Evolutionary conservation across 2,797 vertebrate species (phyloP).

Genomic region (Sebastes oblongus): DNA sequence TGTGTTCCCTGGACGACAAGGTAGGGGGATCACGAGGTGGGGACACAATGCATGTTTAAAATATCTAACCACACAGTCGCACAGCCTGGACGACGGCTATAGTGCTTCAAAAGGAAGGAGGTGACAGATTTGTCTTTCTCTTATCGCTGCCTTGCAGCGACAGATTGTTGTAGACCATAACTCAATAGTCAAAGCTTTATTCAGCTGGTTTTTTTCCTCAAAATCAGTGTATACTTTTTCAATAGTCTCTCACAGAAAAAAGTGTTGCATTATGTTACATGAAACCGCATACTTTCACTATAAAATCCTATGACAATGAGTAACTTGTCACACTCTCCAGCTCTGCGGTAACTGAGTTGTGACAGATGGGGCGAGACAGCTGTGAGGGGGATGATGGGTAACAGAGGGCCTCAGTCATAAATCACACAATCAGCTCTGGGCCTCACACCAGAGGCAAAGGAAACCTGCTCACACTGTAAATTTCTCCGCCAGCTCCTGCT

Average conservation of each 20-base stretch:
- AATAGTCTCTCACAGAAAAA: not conserved
- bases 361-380: conserved; percentile 42
- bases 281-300: not conserved
- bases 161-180: not conserved
- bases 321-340: conserved; percentile 3
- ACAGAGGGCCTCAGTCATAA: conserved; percentile 40
- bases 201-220: not conserved
- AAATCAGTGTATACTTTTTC: not conserved
- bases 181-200: not conserved
- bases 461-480: conserved; percentile 31
- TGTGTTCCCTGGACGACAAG: conserved; percentile 42
- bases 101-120: conserved; percentile 1
- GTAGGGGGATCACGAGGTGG: conserved; percentile 35
- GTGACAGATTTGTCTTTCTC: conserved; percentile 2
- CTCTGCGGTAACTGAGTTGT: conserved; percentile 22
- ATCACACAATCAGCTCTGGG: conserved; percentile 41
- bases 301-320: conserved; percentile 7
- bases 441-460: conserved; percentile 10
- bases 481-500: conserved; percentile 19
- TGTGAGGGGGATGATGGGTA: conserved; percentile 25
- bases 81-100: not conserved
- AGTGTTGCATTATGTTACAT: not conserved
- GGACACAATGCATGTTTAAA: not conserved
- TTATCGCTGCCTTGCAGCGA: not conserved
- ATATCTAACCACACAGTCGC: not conserved